Percentiles rank a stretch among this genome's conserved stretches.
Conservation (phyloP, 1,140 invertebrate genomes). For the Campodea augens region DNA sequence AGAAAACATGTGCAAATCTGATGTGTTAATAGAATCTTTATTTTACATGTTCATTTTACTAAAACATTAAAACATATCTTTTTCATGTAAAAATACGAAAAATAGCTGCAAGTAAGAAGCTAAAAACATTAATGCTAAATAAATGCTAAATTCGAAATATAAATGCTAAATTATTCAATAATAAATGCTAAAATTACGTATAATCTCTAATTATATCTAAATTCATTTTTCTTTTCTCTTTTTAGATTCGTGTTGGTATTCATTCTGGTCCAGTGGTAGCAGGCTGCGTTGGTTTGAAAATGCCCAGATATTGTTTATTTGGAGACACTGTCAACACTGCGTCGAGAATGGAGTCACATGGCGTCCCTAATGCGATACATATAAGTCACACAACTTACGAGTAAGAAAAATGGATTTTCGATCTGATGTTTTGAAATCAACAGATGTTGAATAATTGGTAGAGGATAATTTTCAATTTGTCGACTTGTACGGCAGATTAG, state of each 20-base stretch:
- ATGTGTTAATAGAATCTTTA: too few relatives aligned
- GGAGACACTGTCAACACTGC: conserved; percentile 30
- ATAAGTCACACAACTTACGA: conserved; percentile 24
- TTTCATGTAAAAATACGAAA: too few relatives aligned
- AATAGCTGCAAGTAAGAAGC: too few relatives aligned
- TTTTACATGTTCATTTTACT: too few relatives aligned
- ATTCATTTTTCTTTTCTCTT: too few relatives aligned
- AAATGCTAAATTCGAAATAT: too few relatives aligned
- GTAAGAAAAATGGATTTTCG: conserved; percentile 24
- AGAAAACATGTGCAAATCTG: too few relatives aligned
- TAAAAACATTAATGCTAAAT: too few relatives aligned
- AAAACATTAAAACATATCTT: too few relatives aligned
- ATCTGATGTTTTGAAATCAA: conserved; percentile 23
- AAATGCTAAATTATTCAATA: too few relatives aligned
- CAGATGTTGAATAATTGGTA: conserved; percentile 22
- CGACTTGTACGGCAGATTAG: conserved; percentile 24
- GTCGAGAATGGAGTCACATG: conserved; percentile 23
- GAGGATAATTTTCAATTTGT: conserved; percentile 24
- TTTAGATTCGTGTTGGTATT: conserved; percentile 25
- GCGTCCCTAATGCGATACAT: conserved; percentile 30
- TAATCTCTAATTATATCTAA: too few relatives aligned
- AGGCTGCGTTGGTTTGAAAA: conserved; percentile 32
- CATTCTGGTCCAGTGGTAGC: conserved; percentile 28
- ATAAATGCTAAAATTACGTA: too few relatives aligned
- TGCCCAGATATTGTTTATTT: conserved; percentile 23